Base-by-base conservation (phyloP, 2,797 vertebrate genomes). In the Glyptemys insculpta region DNA sequence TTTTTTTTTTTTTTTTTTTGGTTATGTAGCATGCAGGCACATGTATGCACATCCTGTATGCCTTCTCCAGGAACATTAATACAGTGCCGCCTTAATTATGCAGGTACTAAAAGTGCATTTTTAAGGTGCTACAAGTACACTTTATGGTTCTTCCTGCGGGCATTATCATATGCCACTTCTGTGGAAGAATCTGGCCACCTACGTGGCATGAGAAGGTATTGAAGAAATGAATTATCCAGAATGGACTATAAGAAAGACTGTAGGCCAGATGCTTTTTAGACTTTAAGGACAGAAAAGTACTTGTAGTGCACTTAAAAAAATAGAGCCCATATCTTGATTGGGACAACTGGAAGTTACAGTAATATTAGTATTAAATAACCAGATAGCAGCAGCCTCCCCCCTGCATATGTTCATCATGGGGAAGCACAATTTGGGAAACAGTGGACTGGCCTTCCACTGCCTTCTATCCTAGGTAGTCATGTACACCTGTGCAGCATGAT, bases 231-330 rank as follows among this genome's bases (percentile, higher is more conserved):
- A 11, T 53, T 86, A 86, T 52, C 25, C 79, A 88, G 41, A 91
- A 86, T 47, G 41, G 65, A 18, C 18, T 76, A 19, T 54, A 80
- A 31, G 37, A 87, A 65, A 81, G n/a, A 82, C 31, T 82, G 25
- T 4, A 83, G 65, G 23, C 1, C 76, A 78, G 37, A 15, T 10
- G 0, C 25, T 29, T 37, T 92, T 94, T 85, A 21, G 50, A 74
- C 56, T 18, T 68, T 0, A 0, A 1, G 25, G 93, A 49, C 11
- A 86, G 47, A 41, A 19, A 23, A 47, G 29, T 27, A 87, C 1
- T 31, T 89, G 9, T 52, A 12, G 2, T 65, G 7, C 57, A 41
- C 12, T 83, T 89, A 79, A 88, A 91, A 41, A 37, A 93, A 79
- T 0, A 14, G 25, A 5, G 37, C 52, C 18, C 52, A 53, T 53